These are phyloP conservation scores for Cremastinae sp. DNA, from an alignment of 2,888 invertebrate species.

Conservation along the genomic window DNA sequence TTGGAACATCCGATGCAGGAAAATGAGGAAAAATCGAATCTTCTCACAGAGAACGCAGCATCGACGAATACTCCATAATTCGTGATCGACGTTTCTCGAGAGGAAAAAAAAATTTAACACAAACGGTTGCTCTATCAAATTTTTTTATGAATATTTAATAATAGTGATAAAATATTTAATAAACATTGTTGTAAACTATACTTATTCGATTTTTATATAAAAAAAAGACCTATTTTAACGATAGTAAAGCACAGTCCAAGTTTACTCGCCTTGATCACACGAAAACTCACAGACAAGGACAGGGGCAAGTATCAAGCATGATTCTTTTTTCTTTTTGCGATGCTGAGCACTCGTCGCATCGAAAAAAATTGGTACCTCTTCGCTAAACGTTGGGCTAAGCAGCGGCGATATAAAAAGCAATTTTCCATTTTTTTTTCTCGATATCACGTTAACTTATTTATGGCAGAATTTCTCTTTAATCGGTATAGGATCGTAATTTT, in stretches of 20 bases:
- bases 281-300: conserved; percentile 12
- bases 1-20: conserved; percentile 87
- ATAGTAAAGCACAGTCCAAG: conserved; percentile 65
- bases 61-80: conserved; percentile 41
- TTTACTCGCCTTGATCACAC: conserved; percentile 60
- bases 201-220: conserved; percentile 57
- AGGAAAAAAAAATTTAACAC: conserved; percentile 35
- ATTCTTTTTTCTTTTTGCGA: conserved; percentile 28
- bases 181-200: conserved; percentile 71
- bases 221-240: conserved; percentile 61
- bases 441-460: conserved; percentile 62
- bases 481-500: conserved; percentile 14
- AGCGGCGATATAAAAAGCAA: conserved; percentile 13
- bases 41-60: conserved; percentile 32
- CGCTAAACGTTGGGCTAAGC: conserved; percentile 43
- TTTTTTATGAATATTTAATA: conserved; percentile 75
- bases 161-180: conserved; percentile 71
- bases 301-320: conserved; percentile 45
- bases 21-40: conserved; percentile 63
- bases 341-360: conserved; percentile 50
- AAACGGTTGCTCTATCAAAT: conserved; percentile 58
- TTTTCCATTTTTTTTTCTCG: conserved; percentile 8
- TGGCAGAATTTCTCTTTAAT: conserved; percentile 53
- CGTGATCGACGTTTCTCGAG: conserved; percentile 27
- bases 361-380: conserved; percentile 22